Evolutionary conservation across 1,140 invertebrate genomes (phyloP).

Genomic region (Heliconius hewitsoni): DNA sequence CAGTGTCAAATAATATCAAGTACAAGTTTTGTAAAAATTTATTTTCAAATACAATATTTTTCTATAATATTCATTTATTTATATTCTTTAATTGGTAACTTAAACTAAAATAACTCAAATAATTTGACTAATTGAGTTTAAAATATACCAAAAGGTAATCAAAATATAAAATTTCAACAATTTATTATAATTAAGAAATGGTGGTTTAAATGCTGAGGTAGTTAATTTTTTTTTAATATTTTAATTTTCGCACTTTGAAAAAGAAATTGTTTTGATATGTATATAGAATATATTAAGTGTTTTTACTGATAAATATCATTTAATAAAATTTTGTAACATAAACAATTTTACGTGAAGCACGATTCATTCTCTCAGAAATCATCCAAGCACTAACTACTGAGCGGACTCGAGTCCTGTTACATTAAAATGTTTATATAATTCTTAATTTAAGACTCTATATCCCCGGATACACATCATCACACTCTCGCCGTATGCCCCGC

Average conservation of each 20-base stretch:
- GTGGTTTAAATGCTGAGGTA: conserved; percentile 4
- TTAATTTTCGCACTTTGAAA: too few relatives aligned
- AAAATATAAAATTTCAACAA: not conserved
- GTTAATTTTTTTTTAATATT: not conserved
- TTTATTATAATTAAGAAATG: not conserved
- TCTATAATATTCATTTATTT: not conserved
- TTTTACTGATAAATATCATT: not conserved
- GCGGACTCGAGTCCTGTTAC: too few relatives aligned
- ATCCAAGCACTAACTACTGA: too few relatives aligned
- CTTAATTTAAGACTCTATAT: too few relatives aligned
- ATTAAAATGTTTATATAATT: too few relatives aligned
- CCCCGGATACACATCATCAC: too few relatives aligned
- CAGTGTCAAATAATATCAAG: not conserved
- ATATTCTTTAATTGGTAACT: conserved; percentile 8
- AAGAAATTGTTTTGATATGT: too few relatives aligned
- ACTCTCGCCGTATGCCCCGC: too few relatives aligned
- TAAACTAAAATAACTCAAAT: conserved; percentile 4
- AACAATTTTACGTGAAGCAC: too few relatives aligned
- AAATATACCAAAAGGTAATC: not conserved
- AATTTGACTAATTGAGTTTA: conserved; percentile 1
- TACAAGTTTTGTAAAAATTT: conserved; percentile 1
- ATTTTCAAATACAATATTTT: not conserved
- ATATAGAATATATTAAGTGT: too few relatives aligned
- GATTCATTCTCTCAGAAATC: too few relatives aligned
- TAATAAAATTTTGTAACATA: not conserved